A percentile compares a stretch with the other conserved stretches of the same genome.
Evolutionary conservation across 2,888 invertebrate species (phyloP).

Genomic region (Empis stercorea): DNA sequence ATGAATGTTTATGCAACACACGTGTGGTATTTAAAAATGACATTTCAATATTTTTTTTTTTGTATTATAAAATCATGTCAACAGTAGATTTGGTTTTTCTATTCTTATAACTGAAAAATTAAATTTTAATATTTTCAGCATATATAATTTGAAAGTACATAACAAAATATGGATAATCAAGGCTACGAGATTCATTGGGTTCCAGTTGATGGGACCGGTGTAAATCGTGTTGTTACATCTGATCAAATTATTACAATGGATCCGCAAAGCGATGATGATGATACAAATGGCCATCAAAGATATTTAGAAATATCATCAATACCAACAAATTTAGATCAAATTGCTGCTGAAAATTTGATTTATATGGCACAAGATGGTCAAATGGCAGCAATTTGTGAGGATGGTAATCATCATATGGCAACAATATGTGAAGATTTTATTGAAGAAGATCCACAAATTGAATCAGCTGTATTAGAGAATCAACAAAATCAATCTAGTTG

Average conservation of each 20-base stretch:
- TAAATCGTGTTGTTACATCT: constrained; percentile 3
- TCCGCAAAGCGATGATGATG: constrained; percentile 4
- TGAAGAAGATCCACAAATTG: not conserved
- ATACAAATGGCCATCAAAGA: not conserved
- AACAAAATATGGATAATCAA: constrained; percentile 5
- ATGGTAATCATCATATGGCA: constrained; percentile 17
- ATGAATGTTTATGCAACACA: no score
- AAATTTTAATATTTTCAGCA: no score
- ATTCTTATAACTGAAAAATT: no score
- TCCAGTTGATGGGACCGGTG: constrained; percentile 2
- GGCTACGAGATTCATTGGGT: constrained; percentile 12
- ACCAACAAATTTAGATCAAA: constrained; percentile 38
- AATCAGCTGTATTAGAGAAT: constrained; percentile 10
- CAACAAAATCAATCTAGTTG: constrained; percentile 15
- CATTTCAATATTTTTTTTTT: no score
- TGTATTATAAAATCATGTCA: no score
- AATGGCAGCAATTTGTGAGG: constrained; percentile 21
- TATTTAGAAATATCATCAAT: constrained; percentile 2
- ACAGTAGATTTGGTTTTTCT: no score
- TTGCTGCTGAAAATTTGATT: constrained; percentile 51
- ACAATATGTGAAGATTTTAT: constrained; percentile 7
- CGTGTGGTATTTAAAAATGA: no score
- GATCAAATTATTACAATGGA: constrained; percentile 12
- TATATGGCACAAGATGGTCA: constrained; percentile 45
- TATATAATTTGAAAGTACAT: no score